These are phyloP conservation scores for Calameuta filiformis DNA, from an alignment of 2,888 invertebrate genomes.

Conservation along the genomic window DNA sequence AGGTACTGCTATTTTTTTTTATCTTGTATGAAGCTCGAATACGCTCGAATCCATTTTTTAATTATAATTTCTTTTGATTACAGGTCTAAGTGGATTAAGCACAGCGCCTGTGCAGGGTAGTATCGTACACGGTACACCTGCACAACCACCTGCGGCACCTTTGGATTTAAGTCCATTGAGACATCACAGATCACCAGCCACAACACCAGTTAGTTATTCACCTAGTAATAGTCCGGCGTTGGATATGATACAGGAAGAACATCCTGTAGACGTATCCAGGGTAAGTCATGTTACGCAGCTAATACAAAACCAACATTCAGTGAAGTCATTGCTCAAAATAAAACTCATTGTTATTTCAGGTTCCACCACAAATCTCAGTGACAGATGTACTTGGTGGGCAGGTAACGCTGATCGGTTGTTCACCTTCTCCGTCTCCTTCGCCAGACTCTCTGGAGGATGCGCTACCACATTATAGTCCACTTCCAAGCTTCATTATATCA, in stretches of 20 bases:
- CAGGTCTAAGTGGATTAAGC: slow-evolving; percentile 79
- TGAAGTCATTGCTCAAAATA: background rate
- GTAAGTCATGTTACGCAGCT: slow-evolving; percentile 37
- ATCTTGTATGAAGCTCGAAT: background rate
- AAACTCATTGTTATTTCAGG: slow-evolving; percentile 37
- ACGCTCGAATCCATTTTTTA: background rate
- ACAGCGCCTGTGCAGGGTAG: slow-evolving; percentile 75
- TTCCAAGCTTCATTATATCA: slow-evolving; percentile 74
- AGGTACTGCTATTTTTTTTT: slow-evolving; percentile 55
- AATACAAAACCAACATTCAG: background rate
- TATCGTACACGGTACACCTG: slow-evolving; percentile 80
- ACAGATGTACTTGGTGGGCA: slow-evolving; percentile 92
- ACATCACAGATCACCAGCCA: slow-evolving; percentile 63
- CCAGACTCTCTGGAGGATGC: slow-evolving; percentile 61
- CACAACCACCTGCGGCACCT: slow-evolving; percentile 69
- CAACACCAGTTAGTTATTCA: slow-evolving; percentile 67
- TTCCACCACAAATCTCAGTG: slow-evolving; percentile 86
- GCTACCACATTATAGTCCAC: slow-evolving; percentile 56
- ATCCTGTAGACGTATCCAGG: slow-evolving; percentile 67
- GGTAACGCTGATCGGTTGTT: slow-evolving; percentile 79
- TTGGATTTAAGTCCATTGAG: slow-evolving; percentile 68
- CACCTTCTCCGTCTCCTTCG: slow-evolving; percentile 73
- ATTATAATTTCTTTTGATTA: slow-evolving; percentile 62
- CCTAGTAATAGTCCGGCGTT: slow-evolving; percentile 72
- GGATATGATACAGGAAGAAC: slow-evolving; percentile 84